Conservation (phyloP, 2,888 invertebrate species). For the Lasioglossum morio region DNA sequence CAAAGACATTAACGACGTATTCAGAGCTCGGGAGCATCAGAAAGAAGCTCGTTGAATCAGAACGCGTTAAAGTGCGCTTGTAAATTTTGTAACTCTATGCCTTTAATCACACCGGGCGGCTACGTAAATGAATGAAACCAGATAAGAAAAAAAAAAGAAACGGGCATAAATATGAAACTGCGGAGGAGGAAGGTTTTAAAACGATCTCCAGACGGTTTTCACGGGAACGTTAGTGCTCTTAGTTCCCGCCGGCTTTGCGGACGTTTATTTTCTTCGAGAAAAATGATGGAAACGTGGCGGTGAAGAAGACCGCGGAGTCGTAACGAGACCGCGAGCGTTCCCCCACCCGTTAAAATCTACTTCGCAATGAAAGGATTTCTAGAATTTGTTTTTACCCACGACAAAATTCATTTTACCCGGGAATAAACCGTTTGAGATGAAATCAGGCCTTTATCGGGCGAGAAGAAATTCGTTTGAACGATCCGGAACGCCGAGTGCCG, state of each 20-base stretch:
- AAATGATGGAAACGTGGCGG: conserved; percentile 59
- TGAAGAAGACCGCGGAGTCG: conserved; percentile 36
- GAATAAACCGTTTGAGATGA: conserved; percentile 4
- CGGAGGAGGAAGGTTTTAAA: conserved; percentile 12
- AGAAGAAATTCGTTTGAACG: neutral
- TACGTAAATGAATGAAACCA: conserved; percentile 2
- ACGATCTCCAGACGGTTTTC: conserved; percentile 39
- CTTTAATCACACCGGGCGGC: neutral
- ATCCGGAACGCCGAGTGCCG: neutral
- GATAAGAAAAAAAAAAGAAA: conserved; percentile 3
- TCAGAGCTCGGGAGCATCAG: neutral
- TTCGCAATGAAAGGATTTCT: conserved; percentile 21
- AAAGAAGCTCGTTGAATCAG: neutral
- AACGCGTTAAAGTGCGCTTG: neutral
- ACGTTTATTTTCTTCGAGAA: conserved; percentile 61
- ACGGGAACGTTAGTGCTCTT: conserved; percentile 36
- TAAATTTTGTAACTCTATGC: neutral
- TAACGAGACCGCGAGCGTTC: conserved; percentile 42
- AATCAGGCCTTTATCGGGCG: neutral
- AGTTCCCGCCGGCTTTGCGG: conserved; percentile 36
- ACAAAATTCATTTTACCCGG: conserved; percentile 21
- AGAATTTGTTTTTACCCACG: conserved; percentile 5
- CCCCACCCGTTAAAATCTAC: conserved; percentile 34
- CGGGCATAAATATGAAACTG: conserved; percentile 32
- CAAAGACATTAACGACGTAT: neutral